These are phyloP conservation scores for Stegodyphus dumicola DNA, from an alignment of 1,140 invertebrate species.

Conservation along the genomic window DNA sequence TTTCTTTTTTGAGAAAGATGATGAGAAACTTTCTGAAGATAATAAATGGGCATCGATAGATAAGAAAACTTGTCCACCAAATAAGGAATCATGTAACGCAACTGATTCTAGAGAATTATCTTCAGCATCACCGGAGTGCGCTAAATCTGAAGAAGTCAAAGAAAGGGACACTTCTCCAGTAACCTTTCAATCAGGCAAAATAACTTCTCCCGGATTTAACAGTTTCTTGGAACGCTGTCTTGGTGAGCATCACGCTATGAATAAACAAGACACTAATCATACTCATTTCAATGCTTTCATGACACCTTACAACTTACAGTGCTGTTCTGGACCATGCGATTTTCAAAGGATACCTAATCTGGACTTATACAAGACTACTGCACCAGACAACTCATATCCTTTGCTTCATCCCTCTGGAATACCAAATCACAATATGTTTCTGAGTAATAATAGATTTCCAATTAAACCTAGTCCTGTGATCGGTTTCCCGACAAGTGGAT, in stretches of 20 bases:
- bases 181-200: not conserved
- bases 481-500: conserved; percentile 14
- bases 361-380: not conserved
- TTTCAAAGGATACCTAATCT: conserved; percentile 1
- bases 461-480: conserved; percentile 55
- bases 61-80: not conserved
- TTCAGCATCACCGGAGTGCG: not conserved
- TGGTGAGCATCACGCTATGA: not conserved
- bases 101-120: not conserved
- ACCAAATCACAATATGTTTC: not conserved
- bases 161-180: not conserved
- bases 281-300: not conserved
- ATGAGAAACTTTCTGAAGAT: conserved; percentile 27
- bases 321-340: not conserved
- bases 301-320: conserved; percentile 1
- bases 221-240: conserved; percentile 32
- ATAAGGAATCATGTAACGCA: not conserved
- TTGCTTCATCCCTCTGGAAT: not conserved
- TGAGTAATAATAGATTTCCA: conserved; percentile 16
- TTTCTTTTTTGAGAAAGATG: conserved; percentile 43
- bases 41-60: not conserved
- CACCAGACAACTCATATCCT: not conserved
- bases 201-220: not conserved
- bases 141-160: not conserved
- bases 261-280: not conserved